Evolutionary conservation across 2,113 vertebrate genomes (phyloP), one percentile per base, ranked within the genome.

Genomic region (Pardalotus punctatus): DNA sequence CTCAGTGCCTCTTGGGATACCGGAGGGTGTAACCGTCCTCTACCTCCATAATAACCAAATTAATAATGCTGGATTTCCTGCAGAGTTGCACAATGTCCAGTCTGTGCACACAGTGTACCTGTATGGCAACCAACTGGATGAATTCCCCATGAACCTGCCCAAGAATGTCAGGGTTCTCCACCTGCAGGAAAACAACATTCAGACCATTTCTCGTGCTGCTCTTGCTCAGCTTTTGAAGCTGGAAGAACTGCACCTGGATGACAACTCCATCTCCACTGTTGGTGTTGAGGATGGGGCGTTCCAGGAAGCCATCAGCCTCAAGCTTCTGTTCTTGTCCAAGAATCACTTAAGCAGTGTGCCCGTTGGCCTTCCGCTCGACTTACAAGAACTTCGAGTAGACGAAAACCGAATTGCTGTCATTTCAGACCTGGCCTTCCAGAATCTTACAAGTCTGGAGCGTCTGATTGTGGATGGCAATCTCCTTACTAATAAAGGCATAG

Each of bases 21-120:
- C 98, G 66, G 99, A 99, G 98, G 99, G 99, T 97, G 98, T 98
- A 97, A 99, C 98, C 89, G 98, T 99, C 73, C 99, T 99, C 97
- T 99, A 98, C 98, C 99, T 99, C 96, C 99, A 99, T 92, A 99
- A 99, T 98, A 99, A 99, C 99, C 99, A 99, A 99, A 99, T 99
- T 97, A 99, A 99, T 98, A 99, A 99, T 97, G 99, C 99, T 97
- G 99, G 99, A 90, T 99, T 99, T 97, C 99, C 99, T 50, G 42
- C 99, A 60, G 99, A 99, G 95, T 98, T 99, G 96, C 99, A 99
- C 97, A 98, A 98, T 16, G 98, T 99, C 56, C 99, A 97, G 83
- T 99, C 99, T 2, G 99, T 99, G 95, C 99, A 99, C 93, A 99
- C 98, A 0, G 99, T 99, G 88, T 98, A 98, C 97, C 98, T 99